Conservation (phyloP, 2,113 vertebrate genomes). For the Panthera leo region DNA sequence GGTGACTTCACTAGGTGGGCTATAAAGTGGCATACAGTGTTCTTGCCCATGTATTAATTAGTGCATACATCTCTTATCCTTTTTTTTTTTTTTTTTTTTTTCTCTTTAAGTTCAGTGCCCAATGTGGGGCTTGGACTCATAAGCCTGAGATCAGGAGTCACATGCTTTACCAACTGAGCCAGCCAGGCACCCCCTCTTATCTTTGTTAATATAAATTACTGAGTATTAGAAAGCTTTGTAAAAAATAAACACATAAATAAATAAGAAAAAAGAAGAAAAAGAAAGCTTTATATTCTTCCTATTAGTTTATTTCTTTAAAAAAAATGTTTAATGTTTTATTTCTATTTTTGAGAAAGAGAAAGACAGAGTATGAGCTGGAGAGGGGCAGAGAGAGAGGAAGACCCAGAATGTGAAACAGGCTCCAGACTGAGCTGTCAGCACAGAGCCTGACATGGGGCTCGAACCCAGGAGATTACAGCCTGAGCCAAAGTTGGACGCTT, state of each 20-base stretch:
- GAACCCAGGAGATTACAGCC: too few species aligned
- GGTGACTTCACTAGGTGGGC: not conserved
- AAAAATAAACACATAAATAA: not conserved
- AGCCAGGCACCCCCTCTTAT: not conserved
- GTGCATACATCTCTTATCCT: not conserved
- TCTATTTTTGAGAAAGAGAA: too few species aligned
- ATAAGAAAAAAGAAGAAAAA: not conserved
- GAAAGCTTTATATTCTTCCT: not conserved
- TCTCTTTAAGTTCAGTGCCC: not conserved
- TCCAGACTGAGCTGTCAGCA: too few species aligned
- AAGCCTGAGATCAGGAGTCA: not conserved
- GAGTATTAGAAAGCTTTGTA: not conserved
- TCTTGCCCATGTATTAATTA: not conserved
- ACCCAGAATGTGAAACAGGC: too few species aligned
- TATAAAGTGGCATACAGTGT: not conserved
- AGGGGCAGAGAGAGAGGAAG: too few species aligned
- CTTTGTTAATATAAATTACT: not conserved
- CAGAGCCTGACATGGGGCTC: too few species aligned
- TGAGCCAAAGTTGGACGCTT: too few species aligned
- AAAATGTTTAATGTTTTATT: too few species aligned
- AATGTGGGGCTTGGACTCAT: not conserved
- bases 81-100: not conserved
- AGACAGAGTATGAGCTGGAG: too few species aligned
- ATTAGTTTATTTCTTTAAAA: not conserved
- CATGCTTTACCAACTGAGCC: not conserved